phyloP scores from a whole-genome alignment of 2,797 vertebrate genomes.

The Cetoscarus ocellatus region DNA sequence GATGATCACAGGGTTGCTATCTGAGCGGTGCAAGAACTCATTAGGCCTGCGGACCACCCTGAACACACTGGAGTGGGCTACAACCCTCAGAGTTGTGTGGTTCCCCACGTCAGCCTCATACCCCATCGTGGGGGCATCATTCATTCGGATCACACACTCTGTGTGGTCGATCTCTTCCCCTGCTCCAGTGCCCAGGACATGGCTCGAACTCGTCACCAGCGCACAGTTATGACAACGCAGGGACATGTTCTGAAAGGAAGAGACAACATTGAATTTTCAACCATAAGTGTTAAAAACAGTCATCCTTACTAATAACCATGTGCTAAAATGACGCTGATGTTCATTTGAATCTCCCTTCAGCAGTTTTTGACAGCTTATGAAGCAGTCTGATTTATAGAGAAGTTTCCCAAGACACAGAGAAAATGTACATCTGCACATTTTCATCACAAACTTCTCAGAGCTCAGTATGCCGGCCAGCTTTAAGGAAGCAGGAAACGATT shows the following conservation, averaged over 20 bases:
- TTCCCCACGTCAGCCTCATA: slow-evolving; percentile 91
- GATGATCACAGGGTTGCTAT: slow-evolving; percentile 85
- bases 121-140: slow-evolving; percentile 92
- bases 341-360: no score
- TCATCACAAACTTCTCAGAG: no score
- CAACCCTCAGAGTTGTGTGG: slow-evolving; percentile 92
- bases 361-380: no score
- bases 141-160: slow-evolving; percentile 97
- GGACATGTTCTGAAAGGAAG: slow-evolving; percentile 86
- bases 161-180: slow-evolving; percentile 88
- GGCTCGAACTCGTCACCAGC: slow-evolving; percentile 96
- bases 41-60: slow-evolving; percentile 89
- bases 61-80: slow-evolving; percentile 97
- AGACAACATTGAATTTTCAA: not conserved
- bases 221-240: slow-evolving; percentile 90
- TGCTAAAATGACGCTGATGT: no score
- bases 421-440: no score
- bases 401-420: no score
- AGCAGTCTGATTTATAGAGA: no score
- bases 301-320: no score
- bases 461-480: no score
- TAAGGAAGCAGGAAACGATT: no score
- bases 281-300: no score
- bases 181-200: slow-evolving; percentile 89
- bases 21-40: slow-evolving; percentile 90